Evolutionary conservation across 92 coral and sea anemone genomes (phyloP).

Genomic region (Muricea muricata): DNA sequence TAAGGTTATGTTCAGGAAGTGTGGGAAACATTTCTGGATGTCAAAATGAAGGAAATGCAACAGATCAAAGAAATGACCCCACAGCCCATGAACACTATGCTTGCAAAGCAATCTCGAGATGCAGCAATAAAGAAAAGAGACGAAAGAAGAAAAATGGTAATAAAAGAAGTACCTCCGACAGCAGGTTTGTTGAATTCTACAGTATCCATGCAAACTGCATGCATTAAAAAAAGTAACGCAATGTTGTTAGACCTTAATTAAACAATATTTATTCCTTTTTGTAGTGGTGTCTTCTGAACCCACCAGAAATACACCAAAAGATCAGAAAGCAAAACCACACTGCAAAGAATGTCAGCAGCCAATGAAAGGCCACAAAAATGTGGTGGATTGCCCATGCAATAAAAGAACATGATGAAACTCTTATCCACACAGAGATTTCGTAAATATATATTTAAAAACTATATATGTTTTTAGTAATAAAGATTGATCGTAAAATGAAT

Average conservation of each 20-base stretch:
- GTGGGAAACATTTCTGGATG: slow-evolving; percentile 33
- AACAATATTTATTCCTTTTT: neutral
- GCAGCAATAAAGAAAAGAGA: slow-evolving; percentile 41
- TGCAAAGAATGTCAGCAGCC: neutral
- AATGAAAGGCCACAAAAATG: too few relatives aligned
- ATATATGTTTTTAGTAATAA: too few relatives aligned
- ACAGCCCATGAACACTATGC: slow-evolving; percentile 57
- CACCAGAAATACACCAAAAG: neutral
- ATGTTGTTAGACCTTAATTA: neutral
- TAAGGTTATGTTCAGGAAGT: slow-evolving; percentile 51
- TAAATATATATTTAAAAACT: too few relatives aligned
- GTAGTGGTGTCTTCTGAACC: neutral
- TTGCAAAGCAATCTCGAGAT: slow-evolving; percentile 52
- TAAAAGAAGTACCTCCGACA: slow-evolving; percentile 59
- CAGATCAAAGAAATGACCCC: slow-evolving; percentile 49
- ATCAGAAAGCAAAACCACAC: neutral
- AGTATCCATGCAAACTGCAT: neutral
- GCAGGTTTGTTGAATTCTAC: too few relatives aligned
- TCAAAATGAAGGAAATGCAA: neutral
- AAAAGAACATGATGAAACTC: too few relatives aligned
- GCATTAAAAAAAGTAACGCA: neutral
- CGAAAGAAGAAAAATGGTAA: slow-evolving; percentile 32
- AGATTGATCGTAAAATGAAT: too few relatives aligned
- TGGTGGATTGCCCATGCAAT: too few relatives aligned
- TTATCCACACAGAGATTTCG: too few relatives aligned